phyloP scores from a whole-genome alignment of 1,140 invertebrate genomes.

The Phenacoccus solenopsis region DNA sequence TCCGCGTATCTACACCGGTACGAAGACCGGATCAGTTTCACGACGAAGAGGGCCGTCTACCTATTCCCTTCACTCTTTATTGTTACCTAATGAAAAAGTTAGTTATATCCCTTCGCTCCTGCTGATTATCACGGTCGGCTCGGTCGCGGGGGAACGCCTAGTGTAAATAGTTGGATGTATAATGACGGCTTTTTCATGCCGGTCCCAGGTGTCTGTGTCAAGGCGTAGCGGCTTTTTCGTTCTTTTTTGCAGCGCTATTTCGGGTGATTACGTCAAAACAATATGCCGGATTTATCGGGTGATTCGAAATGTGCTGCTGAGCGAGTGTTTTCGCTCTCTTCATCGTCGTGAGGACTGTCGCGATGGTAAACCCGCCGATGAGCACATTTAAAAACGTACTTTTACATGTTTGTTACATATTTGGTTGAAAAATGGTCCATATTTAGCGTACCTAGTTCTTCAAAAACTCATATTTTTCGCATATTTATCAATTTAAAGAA shows the following conservation, averaged over 20 bases:
- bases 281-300: not conserved
- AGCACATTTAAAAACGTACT: too few species aligned
- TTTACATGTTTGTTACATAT: too few species aligned
- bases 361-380: not conserved
- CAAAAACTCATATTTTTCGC: too few species aligned
- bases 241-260: not conserved
- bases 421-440: too few species aligned
- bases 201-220: not conserved
- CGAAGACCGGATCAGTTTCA: not conserved
- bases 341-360: not conserved
- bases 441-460: too few species aligned
- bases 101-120: not conserved
- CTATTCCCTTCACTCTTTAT: not conserved
- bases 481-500: too few species aligned
- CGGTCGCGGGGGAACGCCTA: not conserved
- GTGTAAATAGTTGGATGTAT: not conserved
- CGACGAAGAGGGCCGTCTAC: not conserved
- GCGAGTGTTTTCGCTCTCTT: not conserved
- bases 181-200: not conserved
- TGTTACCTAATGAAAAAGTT: constrained; percentile 3
- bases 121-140: not conserved
- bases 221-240: not conserved
- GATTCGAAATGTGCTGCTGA: too few species aligned
- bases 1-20: not conserved
- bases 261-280: not conserved